A percentile compares a stretch with the other conserved stretches of the same genome.
These are phyloP conservation scores for Parelbella ahira DNA, from an alignment of 2,888 invertebrate genomes.

Conservation along the genomic window DNA sequence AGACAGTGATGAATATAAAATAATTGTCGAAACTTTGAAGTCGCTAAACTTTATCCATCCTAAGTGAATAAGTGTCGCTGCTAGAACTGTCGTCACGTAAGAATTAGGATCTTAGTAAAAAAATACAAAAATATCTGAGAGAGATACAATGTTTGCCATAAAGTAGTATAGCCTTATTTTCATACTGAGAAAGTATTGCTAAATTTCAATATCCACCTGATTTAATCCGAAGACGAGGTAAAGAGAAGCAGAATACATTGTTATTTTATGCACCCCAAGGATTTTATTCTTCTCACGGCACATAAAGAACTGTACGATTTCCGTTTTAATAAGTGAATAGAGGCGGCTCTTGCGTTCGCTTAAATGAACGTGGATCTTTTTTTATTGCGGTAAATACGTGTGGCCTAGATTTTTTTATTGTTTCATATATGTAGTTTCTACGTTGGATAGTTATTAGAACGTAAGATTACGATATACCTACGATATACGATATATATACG, in stretches of 20 bases:
- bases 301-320: conserved; percentile 46
- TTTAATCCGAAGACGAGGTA: conserved; percentile 16
- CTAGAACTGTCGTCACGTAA: no score
- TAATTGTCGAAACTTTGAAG: no score
- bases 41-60: no score
- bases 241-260: conserved; percentile 42
- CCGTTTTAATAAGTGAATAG: conserved; percentile 58
- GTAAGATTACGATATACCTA: no score
- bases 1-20: no score
- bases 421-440: no score
- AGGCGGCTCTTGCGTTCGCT: conserved; percentile 16
- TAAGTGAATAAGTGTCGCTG: no score
- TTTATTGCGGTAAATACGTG: conserved; percentile 21
- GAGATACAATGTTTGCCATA: conserved; percentile 2
- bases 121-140: no score
- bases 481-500: no score
- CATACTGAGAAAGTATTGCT: conserved; percentile 1
- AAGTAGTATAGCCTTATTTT: conserved; percentile 8
- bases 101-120: no score
- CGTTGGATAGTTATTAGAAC: no score
- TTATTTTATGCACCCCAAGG: conserved; percentile 73
- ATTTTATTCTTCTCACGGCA: conserved; percentile 53
- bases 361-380: conserved; percentile 23
- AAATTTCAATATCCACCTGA: conserved; percentile 19
- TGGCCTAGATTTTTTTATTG: conserved; percentile 9